Evolutionary conservation across 2,113 vertebrate genomes (phyloP).

Genomic region (Chamaetylas fuelleborni): DNA sequence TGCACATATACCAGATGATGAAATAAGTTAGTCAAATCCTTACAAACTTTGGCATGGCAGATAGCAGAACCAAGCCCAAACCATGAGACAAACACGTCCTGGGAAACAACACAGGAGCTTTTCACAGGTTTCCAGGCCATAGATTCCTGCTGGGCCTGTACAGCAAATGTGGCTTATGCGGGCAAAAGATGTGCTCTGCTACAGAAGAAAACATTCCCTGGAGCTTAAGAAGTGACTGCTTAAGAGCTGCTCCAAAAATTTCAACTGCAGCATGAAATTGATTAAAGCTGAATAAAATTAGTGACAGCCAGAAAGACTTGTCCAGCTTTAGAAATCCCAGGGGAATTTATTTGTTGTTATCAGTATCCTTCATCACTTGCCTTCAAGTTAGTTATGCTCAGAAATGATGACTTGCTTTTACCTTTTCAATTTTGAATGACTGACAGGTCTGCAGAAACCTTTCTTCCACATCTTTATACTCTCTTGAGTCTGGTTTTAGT

Average conservation of each 20-base stretch:
- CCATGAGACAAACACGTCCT: neutral
- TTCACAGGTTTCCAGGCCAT: neutral
- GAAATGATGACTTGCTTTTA: constrained; percentile 1
- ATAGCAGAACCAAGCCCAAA: neutral
- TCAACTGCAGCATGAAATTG: neutral
- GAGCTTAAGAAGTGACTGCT: neutral
- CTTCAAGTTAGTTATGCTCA: neutral
- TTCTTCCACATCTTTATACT: constrained; percentile 69
- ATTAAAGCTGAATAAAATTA: neutral
- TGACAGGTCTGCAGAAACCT: constrained; percentile 72
- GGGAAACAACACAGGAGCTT: neutral
- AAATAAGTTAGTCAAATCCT: neutral
- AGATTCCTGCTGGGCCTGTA: neutral
- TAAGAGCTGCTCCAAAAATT: neutral
- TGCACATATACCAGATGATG: neutral
- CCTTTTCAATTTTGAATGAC: constrained; percentile 67
- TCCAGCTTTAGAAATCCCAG: neutral
- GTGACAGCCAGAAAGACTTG: neutral
- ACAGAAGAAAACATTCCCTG: neutral
- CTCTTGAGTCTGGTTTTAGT: constrained; percentile 54
- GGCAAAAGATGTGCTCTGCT: neutral
- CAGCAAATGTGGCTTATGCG: rapidly evolving
- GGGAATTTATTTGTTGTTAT: neutral
- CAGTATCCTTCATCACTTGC: neutral
- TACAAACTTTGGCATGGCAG: neutral